phyloP scores from a whole-genome alignment of 2,797 vertebrate species.

The Mormyrops boulengeri region DNA sequence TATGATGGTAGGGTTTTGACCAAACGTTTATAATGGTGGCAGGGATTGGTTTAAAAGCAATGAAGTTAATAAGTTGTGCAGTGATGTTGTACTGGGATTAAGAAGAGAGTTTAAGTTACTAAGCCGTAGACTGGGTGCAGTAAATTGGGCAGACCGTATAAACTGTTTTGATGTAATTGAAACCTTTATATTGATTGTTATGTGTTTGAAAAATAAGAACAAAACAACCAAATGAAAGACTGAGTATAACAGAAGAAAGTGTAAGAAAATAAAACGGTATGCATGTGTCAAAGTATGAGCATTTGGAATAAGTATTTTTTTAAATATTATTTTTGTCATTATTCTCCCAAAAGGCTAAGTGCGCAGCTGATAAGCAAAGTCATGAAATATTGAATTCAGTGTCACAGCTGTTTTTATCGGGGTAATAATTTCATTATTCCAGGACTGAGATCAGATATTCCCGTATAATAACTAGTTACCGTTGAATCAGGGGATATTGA shows the following conservation, averaged over 20 bases:
- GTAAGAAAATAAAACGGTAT: constrained; percentile 9
- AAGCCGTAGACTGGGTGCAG: neutral
- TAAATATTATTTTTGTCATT: no score
- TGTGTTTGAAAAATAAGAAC: neutral
- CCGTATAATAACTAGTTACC: neutral
- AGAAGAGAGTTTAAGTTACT: neutral
- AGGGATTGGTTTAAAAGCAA: neutral
- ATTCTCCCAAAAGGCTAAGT: neutral
- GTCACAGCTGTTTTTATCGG: neutral
- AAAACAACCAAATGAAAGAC: neutral
- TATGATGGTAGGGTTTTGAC: neutral
- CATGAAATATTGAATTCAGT: neutral
- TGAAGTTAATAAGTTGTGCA: neutral
- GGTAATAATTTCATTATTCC: neutral
- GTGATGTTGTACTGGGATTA: neutral
- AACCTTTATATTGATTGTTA: neutral
- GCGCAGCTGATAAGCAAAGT: neutral
- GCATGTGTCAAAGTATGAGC: neutral
- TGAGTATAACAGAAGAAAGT: constrained; percentile 11
- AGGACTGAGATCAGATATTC: neutral
- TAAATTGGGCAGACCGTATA: neutral
- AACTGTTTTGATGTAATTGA: neutral
- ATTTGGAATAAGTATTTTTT: neutral
- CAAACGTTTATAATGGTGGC: neutral
- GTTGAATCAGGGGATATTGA: neutral